phyloP scores from a whole-genome alignment of 2,113 vertebrate genomes.

The Petaurus breviceps region DNA sequence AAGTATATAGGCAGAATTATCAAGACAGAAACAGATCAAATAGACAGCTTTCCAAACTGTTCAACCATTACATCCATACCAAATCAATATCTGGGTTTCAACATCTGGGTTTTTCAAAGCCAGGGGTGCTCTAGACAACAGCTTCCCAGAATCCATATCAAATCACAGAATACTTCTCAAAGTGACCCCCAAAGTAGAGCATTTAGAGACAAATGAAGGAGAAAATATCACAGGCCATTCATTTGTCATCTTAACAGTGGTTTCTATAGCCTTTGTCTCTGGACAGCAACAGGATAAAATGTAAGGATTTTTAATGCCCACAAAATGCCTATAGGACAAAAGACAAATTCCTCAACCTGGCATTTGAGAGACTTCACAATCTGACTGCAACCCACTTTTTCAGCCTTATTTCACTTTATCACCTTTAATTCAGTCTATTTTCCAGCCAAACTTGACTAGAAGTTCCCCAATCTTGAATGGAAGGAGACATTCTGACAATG shows the following conservation, averaged over 20 bases:
- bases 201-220: neutral
- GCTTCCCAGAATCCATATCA: no score
- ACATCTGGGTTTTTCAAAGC: no score
- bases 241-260: neutral
- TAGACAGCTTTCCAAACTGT: no score
- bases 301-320: neutral
- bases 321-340: neutral
- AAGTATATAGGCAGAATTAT: no score
- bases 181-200: no score
- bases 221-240: neutral
- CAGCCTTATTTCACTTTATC: neutral
- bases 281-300: neutral
- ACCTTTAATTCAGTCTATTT: neutral
- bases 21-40: no score
- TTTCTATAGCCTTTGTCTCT: neutral
- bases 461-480: neutral
- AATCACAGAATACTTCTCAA: no score
- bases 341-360: neutral
- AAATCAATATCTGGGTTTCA: no score
- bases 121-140: no score
- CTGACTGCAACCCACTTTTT: neutral
- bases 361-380: neutral
- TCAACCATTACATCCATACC: no score
- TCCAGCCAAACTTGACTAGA: neutral
- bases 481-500: neutral